phyloP scores from a whole-genome alignment of 1,140 invertebrate genomes.

The Drosophila ogumai region DNA sequence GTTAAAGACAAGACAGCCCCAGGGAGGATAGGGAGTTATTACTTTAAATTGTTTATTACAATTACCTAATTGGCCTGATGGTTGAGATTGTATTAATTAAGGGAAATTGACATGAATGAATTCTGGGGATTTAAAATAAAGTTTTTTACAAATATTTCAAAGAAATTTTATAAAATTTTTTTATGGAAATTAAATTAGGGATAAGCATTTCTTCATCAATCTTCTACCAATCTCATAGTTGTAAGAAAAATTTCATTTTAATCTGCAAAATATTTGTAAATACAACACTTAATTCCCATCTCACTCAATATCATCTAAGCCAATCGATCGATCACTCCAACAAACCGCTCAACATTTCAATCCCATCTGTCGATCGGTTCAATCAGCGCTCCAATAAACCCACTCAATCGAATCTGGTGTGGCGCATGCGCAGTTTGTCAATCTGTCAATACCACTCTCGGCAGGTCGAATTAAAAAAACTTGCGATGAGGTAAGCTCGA shows the following conservation, averaged over 20 bases:
- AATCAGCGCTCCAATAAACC: constrained; percentile 40
- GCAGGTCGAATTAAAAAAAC: constrained; percentile 47
- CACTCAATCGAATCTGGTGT: constrained; percentile 45
- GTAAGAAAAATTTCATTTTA: neutral
- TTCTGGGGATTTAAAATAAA: too few species aligned
- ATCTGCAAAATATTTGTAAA: neutral
- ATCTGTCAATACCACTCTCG: constrained; percentile 50
- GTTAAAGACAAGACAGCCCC: constrained; percentile 1
- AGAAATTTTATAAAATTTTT: too few species aligned
- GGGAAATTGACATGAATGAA: neutral
- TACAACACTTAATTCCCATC: neutral
- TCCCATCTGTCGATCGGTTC: constrained; percentile 29
- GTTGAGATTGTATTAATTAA: neutral
- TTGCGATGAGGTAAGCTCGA: constrained; percentile 52
- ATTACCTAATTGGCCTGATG: constrained; percentile 7
- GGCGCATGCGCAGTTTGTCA: constrained; percentile 57
- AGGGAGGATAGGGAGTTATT: constrained; percentile 1
- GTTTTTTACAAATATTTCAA: too few species aligned
- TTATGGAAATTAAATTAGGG: too few species aligned
- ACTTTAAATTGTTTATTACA: neutral
- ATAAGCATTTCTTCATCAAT: too few species aligned
- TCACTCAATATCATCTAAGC: neutral
- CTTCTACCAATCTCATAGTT: too few species aligned
- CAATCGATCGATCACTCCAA: constrained; percentile 19
- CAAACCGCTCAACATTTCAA: constrained; percentile 45